A percentile compares a stretch with the other conserved stretches of the same genome.
Conservation (phyloP, 2,113 vertebrate species). For the Acinonyx jubatus region DNA sequence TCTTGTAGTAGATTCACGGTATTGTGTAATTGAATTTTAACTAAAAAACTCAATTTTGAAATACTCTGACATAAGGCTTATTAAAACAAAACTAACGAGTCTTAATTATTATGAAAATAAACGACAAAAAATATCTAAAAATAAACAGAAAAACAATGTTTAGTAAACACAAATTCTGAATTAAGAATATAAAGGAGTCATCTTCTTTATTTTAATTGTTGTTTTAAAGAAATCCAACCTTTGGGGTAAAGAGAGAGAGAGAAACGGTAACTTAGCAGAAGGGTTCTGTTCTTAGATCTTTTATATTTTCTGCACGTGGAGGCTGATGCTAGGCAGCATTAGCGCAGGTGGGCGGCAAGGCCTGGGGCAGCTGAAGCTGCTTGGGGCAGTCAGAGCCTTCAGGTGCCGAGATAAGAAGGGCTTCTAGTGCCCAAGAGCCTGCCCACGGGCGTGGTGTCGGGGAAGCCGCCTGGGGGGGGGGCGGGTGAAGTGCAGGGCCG, state of each 20-base stretch:
- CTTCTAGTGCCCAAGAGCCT: background rate
- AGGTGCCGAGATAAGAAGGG: rapidly evolving
- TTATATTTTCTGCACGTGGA: background rate
- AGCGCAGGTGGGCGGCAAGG: background rate
- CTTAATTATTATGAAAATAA: slow-evolving; percentile 2
- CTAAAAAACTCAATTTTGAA: background rate
- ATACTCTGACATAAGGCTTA: background rate
- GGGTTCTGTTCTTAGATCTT: background rate
- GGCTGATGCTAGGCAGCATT: background rate
- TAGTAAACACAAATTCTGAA: slow-evolving; percentile 10
- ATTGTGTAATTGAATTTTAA: background rate
- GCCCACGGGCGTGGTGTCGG: background rate
- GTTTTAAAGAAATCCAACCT: background rate
- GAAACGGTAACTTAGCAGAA: background rate
- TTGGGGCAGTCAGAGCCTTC: background rate
- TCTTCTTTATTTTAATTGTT: background rate
- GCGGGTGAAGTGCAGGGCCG: too few relatives aligned
- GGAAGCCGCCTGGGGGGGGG: background rate
- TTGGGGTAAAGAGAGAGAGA: background rate
- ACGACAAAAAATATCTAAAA: slow-evolving; percentile 17
- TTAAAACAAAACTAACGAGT: background rate
- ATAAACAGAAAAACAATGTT: background rate
- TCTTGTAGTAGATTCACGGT: background rate
- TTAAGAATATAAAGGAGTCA: background rate
- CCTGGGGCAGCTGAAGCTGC: background rate